Conservation (phyloP, 2,113 vertebrate species). For the Alexandromys fortis region DNA sequence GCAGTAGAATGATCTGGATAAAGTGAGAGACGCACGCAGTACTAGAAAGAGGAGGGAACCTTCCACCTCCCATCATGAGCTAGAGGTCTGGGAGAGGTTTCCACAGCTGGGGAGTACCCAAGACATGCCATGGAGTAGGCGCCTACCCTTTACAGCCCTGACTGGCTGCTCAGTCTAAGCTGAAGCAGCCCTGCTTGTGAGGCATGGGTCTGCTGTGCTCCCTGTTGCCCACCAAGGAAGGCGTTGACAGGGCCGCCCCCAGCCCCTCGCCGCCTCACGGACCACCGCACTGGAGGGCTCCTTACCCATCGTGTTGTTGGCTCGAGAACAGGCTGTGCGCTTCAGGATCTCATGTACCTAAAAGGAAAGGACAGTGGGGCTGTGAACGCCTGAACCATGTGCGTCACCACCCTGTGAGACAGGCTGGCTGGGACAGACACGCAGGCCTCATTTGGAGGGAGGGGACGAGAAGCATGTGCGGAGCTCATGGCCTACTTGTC, state of each 20-base stretch:
- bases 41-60: not conserved
- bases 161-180: not conserved
- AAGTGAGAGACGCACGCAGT: not conserved
- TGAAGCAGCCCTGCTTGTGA: not conserved
- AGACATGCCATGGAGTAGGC: accelerated
- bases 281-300: not conserved
- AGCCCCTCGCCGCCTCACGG: not conserved
- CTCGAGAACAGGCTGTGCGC: constrained; percentile 90
- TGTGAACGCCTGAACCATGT: not conserved
- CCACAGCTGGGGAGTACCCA: not conserved
- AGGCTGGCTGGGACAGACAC: not conserved
- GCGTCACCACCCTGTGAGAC: not conserved
- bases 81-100: not conserved
- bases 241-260: constrained; percentile 20
- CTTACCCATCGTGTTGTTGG: constrained; percentile 96
- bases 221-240: constrained; percentile 47
- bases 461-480: not conserved
- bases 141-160: not conserved
- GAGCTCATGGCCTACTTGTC: not conserved
- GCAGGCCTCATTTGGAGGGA: not conserved
- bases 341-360: constrained; percentile 97
- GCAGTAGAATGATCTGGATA: not conserved
- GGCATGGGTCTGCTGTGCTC: not conserved
- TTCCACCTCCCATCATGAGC: accelerated
- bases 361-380: constrained; percentile 55